These are phyloP conservation scores for Ploceus nigricollis DNA, from an alignment of 2,113 vertebrate species.

Conservation along the genomic window DNA sequence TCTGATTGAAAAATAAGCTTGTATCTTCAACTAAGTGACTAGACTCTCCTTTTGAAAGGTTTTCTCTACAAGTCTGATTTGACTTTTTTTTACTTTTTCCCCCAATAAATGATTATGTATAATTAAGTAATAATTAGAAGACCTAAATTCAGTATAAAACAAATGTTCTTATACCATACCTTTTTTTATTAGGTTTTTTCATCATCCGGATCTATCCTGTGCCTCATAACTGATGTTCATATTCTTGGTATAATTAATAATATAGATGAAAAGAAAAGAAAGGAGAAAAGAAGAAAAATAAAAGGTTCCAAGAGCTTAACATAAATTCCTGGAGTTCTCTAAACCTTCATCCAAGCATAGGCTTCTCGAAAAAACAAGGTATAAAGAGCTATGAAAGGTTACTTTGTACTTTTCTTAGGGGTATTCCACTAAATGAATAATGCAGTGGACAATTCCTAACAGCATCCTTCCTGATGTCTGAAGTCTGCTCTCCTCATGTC, in stretches of 20 bases:
- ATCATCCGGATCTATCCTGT: background rate
- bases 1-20: background rate
- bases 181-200: background rate
- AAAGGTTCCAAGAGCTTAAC: background rate
- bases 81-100: background rate
- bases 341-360: background rate
- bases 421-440: background rate
- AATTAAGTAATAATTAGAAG: background rate
- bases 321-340: background rate
- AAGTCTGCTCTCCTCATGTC: background rate
- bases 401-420: background rate
- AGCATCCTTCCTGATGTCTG: background rate
- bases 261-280: background rate
- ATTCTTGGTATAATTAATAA: background rate
- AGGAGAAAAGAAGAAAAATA: background rate
- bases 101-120: background rate
- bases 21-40: background rate
- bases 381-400: background rate
- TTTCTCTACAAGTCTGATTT: background rate
- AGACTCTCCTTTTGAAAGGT: background rate
- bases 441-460: background rate
- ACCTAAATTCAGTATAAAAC: background rate
- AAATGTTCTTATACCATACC: background rate
- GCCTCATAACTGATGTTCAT: background rate
- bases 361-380: background rate